Evolutionary conservation across 2,113 vertebrate species (phyloP), one percentile per base, ranked within the genome.

Genomic region (Vimba vimba): DNA sequence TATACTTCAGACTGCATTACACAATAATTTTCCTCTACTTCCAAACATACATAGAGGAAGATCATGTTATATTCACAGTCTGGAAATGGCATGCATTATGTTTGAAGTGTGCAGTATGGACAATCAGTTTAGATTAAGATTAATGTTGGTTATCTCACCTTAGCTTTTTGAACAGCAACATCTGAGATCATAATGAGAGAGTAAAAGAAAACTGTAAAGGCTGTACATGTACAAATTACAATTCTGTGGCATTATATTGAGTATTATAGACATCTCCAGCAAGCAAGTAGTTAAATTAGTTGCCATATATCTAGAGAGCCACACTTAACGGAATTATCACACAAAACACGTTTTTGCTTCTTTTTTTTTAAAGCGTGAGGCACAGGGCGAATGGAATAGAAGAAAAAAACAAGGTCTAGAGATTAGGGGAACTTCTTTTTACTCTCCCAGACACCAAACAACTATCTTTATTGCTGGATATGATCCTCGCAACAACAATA

Each of bases 131-230:
- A 52, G 4, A 59, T 60, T 27, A 13, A 15, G 21, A 60, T 57
- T 43, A 23, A 43, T 0, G 3, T n/a, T 2, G 39, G 6, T 33
- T 30, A 62, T 91, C 96, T 97, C 96, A 98, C 98, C 96, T 96
- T 95, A 0, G 93, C 84, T 89, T 94, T 97, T 86, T 89, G 86
- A 87, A 92, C 95, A 82, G 94, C 93, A 33, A 93, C 92, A 87
- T 97, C 98, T 98, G 36, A 94, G 96, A 96, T 89, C 84, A 95
- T 45, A 11, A 68, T 66, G 43, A 81, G 6, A 64, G 43, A 69
- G 3, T 0, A 52, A 82, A 69, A 69, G 25, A 69, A 82, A 33
- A 50, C 6, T 13, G 6, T 59, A n/a, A 59, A 39, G 69, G 10
- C 69, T 43, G 36, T n/a, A 73, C 69, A 73, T 6, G 21, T 4